phyloP scores from a whole-genome alignment of 2,888 invertebrate species.

The Nomada hirtipes region DNA sequence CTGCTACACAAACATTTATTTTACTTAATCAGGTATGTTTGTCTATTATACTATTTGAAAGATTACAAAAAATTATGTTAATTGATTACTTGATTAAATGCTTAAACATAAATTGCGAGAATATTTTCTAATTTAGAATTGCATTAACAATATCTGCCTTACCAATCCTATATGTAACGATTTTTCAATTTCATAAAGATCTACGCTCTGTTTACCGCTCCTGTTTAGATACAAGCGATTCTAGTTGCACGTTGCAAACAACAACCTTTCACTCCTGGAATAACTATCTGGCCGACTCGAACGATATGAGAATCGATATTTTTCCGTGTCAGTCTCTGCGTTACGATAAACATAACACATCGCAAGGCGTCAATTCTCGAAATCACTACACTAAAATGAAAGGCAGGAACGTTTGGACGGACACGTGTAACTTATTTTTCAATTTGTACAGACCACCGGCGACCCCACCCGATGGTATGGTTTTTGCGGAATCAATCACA shows the following conservation, averaged over 20 bases:
- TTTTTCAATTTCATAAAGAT: no score
- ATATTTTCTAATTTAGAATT: background rate
- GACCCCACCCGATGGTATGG: conserved; percentile 62
- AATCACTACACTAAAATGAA: conserved; percentile 14
- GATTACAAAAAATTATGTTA: no score
- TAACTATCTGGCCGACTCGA: background rate
- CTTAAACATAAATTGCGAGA: no score
- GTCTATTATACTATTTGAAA: no score
- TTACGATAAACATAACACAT: conserved; percentile 9
- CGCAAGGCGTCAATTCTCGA: conserved; percentile 2
- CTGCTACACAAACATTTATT: no score
- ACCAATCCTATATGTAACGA: no score
- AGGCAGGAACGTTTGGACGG: conserved; percentile 53
- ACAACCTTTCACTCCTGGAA: background rate
- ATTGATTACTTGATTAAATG: no score
- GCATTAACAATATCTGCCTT: background rate
- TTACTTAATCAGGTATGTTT: no score
- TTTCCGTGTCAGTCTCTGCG: background rate
- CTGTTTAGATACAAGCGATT: background rate
- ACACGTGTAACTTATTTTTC: conserved; percentile 81
- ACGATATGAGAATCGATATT: conserved; percentile 17
- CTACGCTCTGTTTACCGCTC: no score
- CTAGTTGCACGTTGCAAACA: background rate
- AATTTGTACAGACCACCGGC: conserved; percentile 74
- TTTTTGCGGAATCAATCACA: conserved; percentile 81